Base-by-base conservation (phyloP, 2,797 vertebrate genomes). In the Anas bernieri region DNA sequence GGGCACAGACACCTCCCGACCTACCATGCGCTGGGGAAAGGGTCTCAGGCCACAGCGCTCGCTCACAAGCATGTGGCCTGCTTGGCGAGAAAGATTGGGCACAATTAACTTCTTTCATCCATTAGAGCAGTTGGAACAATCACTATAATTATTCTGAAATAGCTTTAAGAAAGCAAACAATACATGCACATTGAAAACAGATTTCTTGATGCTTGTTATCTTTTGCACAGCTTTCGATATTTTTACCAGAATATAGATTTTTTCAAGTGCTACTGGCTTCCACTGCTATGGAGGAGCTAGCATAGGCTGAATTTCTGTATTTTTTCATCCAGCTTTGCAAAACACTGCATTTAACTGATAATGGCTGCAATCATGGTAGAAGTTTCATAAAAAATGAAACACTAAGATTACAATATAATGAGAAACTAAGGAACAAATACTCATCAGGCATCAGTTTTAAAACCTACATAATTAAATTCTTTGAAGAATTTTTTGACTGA, bases 301-400 rank as follows among this genome's bases (percentile, higher is more conserved):
- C 25, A 80, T 15, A 92, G 18, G 39, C 33, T 69, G 30, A 77
- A 70, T 12, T 68, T 31, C 48, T 21, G 22, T 37, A 54, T 3
- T 77, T 91, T 66, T 89, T 74, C 59, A 82, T 83, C 39, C 28
- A 89, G 33, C 43, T 78, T 74, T 85, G 48, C 54, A 91, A 90
- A 88, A 79, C 37, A 69, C 21, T 76, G 39, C 39, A 73, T 84
- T 88, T 90, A 94, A 43, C 46, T 84, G 41, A 69, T 78, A 94
- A 84, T 77, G 37, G 56, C 48, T 88, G 17, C 67, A 90, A 56
- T 86, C 55, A 85, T 30, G 46, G 37, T 30, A 15, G 21, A 93
- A 91, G 63, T 18, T 33, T 74, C 39, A 79, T 33, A 80, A 90
- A 86, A 70, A 4, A 18, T 17, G 48, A 88, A 88, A 92, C 33